Evolutionary conservation across 2,888 invertebrate species (phyloP).

Genomic region (Nomada goodeniana): DNA sequence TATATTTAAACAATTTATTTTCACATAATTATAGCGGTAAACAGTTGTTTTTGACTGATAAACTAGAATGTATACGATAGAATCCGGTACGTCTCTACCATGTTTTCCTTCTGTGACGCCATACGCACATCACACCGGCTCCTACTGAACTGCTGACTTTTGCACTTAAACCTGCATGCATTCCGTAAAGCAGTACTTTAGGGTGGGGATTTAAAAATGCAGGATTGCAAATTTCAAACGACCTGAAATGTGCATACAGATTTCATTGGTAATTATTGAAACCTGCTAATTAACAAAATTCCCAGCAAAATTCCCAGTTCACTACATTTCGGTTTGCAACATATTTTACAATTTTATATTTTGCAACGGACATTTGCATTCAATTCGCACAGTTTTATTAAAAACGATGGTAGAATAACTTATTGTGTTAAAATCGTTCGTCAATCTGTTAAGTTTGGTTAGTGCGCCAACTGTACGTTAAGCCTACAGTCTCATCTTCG

Average conservation of each 20-base stretch:
- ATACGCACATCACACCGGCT: slow-evolving; percentile 44
- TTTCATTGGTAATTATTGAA: slow-evolving; percentile 3
- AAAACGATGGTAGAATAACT: background rate
- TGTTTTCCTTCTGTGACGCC: slow-evolving; percentile 52
- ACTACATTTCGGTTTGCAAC: background rate
- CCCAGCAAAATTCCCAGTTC: background rate
- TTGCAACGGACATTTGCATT: background rate
- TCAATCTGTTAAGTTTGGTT: background rate
- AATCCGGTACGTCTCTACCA: slow-evolving; percentile 39
- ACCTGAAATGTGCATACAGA: background rate
- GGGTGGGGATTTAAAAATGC: slow-evolving; percentile 25
- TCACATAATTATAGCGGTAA: slow-evolving; percentile 56
- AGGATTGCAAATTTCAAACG: slow-evolving; percentile 25
- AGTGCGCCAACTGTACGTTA: background rate
- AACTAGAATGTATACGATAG: slow-evolving; percentile 36
- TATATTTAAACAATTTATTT: slow-evolving; percentile 51
- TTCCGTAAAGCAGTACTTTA: background rate
- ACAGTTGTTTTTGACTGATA: slow-evolving; percentile 25
- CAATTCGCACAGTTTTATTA: no score
- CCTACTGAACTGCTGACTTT: slow-evolving; percentile 27
- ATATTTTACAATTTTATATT: background rate
- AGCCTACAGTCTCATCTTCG: background rate
- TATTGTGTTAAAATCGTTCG: background rate
- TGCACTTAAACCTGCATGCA: background rate
- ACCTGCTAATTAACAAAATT: background rate